Percentiles rank a stretch among this genome's conserved stretches.
Conservation (phyloP, 2,888 invertebrate species). For the Oxystoma pomonae region DNA sequence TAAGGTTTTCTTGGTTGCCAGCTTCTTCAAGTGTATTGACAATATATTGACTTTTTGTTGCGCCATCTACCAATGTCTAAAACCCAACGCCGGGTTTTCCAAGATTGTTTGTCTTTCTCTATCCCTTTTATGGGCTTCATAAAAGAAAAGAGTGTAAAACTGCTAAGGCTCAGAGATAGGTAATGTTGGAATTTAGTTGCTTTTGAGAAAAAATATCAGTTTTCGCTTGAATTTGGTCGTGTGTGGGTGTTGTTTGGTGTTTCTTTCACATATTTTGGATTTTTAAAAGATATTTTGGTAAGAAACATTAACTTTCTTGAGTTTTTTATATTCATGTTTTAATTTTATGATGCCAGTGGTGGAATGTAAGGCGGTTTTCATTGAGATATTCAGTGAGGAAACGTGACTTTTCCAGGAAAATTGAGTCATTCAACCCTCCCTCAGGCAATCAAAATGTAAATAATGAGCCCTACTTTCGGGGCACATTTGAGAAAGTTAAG, state of each 20-base stretch:
- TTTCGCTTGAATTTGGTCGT: conserved; percentile 31
- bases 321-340: too few species aligned
- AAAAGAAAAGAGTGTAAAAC: not conserved
- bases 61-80: conserved; percentile 18
- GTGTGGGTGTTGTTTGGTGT: conserved; percentile 40
- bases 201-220: conserved; percentile 16
- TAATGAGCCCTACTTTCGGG: not conserved
- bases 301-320: not conserved
- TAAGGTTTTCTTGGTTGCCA: conserved; percentile 7
- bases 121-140: too few species aligned
- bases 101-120: not conserved
- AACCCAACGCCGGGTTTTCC: not conserved
- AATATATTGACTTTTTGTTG: conserved; percentile 6
- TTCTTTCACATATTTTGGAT: conserved; percentile 33
- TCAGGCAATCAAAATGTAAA: not conserved
- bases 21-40: conserved; percentile 9
- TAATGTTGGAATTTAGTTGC: conserved; percentile 31
- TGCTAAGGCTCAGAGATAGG: too few species aligned
- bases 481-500: too few species aligned
- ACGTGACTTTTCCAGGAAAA: not conserved
- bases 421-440: not conserved
- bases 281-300: conserved; percentile 19
- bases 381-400: not conserved
- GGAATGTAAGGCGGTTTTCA: not conserved
- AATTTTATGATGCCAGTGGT: too few species aligned